A percentile compares a stretch with the other conserved stretches of the same genome.
These are phyloP conservation scores for Felis chaus DNA, from an alignment of 2,113 vertebrate genomes.

Conservation along the genomic window DNA sequence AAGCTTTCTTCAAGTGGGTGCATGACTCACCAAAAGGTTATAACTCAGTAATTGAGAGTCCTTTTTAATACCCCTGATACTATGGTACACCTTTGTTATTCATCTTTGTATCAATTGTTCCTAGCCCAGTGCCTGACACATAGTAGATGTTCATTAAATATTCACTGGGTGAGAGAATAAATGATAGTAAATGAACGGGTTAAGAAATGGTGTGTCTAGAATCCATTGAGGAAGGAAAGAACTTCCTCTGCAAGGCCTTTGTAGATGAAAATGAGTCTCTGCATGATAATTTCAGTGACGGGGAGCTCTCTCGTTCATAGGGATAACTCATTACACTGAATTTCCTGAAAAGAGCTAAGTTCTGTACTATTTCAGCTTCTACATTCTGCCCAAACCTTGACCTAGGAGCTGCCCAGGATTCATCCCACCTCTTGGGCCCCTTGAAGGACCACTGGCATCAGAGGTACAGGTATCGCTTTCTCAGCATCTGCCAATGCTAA, in stretches of 20 bases:
- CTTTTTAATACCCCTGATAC: not conserved
- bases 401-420: not conserved
- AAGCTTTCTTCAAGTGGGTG: not conserved
- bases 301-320: not conserved
- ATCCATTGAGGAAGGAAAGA: not conserved
- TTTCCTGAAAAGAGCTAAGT: not conserved
- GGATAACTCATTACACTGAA: not conserved
- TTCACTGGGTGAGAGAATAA: not conserved
- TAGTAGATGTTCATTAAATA: not conserved
- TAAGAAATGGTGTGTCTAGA: not conserved
- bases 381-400: not conserved
- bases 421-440: not conserved
- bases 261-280: not conserved
- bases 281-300: fast-evolving
- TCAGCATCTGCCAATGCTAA: not conserved
- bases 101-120: not conserved
- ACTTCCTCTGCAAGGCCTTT: not conserved
- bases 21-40: not conserved
- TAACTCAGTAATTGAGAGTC: not conserved
- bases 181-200: not conserved
- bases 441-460: not conserved
- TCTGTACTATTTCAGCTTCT: not conserved
- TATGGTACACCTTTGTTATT: not conserved
- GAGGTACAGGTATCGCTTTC: not conserved
- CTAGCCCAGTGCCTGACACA: not conserved